phyloP scores from a whole-genome alignment of 2,888 invertebrate species.

The Caradrina clavipalpis region DNA sequence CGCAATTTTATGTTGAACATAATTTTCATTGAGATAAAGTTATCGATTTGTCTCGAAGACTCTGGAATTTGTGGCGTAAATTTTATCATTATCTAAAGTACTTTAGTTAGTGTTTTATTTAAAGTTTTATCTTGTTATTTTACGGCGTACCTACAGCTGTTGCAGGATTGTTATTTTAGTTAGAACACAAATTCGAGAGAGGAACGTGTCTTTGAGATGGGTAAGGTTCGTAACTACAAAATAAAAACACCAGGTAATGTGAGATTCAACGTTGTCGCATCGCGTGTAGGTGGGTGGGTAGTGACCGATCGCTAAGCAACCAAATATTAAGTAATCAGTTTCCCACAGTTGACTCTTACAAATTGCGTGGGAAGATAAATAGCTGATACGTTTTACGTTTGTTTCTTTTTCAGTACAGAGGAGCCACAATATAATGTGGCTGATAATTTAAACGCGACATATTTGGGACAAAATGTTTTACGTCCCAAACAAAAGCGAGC shows the following conservation, averaged over 20 bases:
- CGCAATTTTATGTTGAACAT: constrained; percentile 65
- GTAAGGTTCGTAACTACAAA: neutral
- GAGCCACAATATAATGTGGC: constrained; percentile 46
- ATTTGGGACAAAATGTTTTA: constrained; percentile 46
- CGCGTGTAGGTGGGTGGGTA: neutral
- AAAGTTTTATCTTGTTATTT: constrained; percentile 17
- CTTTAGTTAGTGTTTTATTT: constrained; percentile 21
- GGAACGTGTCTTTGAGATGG: constrained; percentile 2
- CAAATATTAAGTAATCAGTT: constrained; percentile 53
- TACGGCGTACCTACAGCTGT: neutral
- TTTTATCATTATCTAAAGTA: constrained; percentile 13
- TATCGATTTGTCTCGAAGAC: constrained; percentile 43
- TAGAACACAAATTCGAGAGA: neutral
- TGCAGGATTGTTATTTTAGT: neutral
- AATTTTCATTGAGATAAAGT: constrained; percentile 64
- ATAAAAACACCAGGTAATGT: neutral
- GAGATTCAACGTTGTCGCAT: constrained; percentile 24
- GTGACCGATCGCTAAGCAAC: constrained; percentile 37
- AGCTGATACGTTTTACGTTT: constrained; percentile 55
- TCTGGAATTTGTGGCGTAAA: constrained; percentile 16
- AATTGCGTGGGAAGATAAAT: constrained; percentile 61
- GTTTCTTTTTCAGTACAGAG: constrained; percentile 58
- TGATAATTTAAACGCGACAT: constrained; percentile 53
- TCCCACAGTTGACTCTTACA: constrained; percentile 61
- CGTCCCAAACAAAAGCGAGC: constrained; percentile 34